These are phyloP conservation scores for Florisuga fusca DNA, from an alignment of 2,797 vertebrate species.

Conservation along the genomic window DNA sequence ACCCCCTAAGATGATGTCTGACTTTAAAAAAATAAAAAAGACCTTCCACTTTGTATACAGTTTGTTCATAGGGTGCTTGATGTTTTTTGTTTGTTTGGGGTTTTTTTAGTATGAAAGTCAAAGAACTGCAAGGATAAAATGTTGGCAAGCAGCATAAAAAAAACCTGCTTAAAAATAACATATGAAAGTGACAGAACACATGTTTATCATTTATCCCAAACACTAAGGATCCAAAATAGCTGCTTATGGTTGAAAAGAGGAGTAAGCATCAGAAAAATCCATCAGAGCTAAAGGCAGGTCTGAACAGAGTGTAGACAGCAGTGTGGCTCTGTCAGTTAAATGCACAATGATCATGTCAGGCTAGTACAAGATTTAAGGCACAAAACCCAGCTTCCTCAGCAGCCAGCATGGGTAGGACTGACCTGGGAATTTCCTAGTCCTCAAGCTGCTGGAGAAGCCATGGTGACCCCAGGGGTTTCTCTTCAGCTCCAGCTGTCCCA, in stretches of 20 bases:
- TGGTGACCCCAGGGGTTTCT: not conserved
- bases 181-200: constrained; percentile 30
- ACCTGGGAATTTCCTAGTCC: not conserved
- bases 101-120: constrained; percentile 14
- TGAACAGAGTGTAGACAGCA: not conserved
- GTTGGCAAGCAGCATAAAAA: constrained; percentile 41
- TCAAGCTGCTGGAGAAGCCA: not conserved
- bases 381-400: not conserved
- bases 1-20: not conserved
- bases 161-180: constrained; percentile 47
- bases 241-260: not conserved
- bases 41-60: not conserved
- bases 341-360: not conserved
- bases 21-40: not conserved
- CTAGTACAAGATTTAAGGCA: not conserved
- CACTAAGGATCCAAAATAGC: constrained; percentile 1
- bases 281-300: not conserved
- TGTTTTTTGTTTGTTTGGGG: too few species aligned
- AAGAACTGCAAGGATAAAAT: constrained; percentile 19
- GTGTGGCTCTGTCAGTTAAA: not conserved
- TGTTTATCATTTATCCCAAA: constrained; percentile 1
- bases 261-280: not conserved
- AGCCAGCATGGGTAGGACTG: not conserved
- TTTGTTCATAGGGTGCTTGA: not conserved
- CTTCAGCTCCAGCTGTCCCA: rapidly evolving